These are phyloP conservation scores for Zaprionus ornatus DNA, from an alignment of 1,140 invertebrate genomes.

Conservation along the genomic window DNA sequence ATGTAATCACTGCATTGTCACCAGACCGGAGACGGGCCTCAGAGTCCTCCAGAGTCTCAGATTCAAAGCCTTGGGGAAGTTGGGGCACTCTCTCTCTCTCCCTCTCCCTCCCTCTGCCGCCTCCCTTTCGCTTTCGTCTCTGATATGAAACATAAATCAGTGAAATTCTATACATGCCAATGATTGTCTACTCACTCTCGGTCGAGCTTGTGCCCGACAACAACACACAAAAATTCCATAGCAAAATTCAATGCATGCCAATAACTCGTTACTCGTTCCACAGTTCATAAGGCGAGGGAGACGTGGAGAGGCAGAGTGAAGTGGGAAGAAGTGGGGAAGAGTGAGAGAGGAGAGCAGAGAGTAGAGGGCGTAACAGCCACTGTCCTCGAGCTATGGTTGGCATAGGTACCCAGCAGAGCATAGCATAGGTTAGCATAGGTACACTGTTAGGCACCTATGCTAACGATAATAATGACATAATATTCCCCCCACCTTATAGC, in stretches of 20 bases:
- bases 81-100: slow-evolving; percentile 13
- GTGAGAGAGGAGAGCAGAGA: background rate
- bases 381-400: background rate
- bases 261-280: slow-evolving; percentile 69
- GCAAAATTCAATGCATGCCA: slow-evolving; percentile 81
- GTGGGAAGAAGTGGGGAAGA: background rate
- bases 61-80: slow-evolving; percentile 44
- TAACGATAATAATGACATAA: no score
- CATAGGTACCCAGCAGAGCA: background rate
- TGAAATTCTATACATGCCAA: slow-evolving; percentile 82
- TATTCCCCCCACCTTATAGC: no score
- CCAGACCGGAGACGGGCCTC: slow-evolving; percentile 54
- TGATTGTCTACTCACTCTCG: slow-evolving; percentile 74
- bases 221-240: slow-evolving; percentile 65
- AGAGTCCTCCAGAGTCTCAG: slow-evolving; percentile 34
- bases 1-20: slow-evolving; percentile 83
- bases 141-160: slow-evolving; percentile 81
- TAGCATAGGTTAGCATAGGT: no score
- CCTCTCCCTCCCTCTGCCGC: background rate
- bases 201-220: slow-evolving; percentile 40
- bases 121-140: slow-evolving; percentile 30
- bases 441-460: no score
- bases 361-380: background rate
- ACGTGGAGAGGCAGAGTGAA: slow-evolving; percentile 3
- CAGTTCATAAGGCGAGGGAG: background rate